These are phyloP conservation scores for Diachasma alloeum DNA, from an alignment of 1,140 invertebrate species.

Conservation along the genomic window DNA sequence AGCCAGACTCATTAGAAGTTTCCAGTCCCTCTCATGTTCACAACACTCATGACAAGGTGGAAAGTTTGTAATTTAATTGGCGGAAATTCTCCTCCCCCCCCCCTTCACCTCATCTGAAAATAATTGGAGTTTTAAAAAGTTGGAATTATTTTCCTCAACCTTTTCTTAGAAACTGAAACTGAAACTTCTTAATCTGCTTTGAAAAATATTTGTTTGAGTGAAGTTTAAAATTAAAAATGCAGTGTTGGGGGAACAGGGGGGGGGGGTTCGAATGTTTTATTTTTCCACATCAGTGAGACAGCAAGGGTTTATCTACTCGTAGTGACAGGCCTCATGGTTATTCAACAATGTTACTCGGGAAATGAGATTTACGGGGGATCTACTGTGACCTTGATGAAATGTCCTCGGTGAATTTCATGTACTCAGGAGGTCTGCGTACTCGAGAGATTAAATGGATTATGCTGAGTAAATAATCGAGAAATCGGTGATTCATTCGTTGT, in stretches of 20 bases:
- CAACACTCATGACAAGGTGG: too few relatives aligned
- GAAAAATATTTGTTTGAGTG: not conserved
- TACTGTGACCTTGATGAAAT: not conserved
- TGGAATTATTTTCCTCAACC: not conserved
- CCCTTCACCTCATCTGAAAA: too few relatives aligned
- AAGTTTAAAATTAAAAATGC: not conserved
- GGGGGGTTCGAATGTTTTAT: not conserved
- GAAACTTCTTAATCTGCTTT: not conserved
- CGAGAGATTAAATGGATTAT: not conserved
- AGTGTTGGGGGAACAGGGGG: not conserved
- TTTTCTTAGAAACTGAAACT: not conserved
- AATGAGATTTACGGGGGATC: not conserved
- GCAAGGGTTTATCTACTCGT: not conserved
- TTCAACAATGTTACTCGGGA: not conserved
- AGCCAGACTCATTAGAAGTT: too few relatives aligned
- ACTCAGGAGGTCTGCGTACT: not conserved
- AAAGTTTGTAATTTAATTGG: too few relatives aligned
- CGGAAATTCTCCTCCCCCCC: too few relatives aligned
- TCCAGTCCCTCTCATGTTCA: too few relatives aligned
- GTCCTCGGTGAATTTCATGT: not conserved
- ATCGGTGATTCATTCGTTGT: too few relatives aligned
- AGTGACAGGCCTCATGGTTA: not conserved
- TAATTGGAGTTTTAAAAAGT: too few relatives aligned
- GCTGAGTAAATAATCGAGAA: not conserved
- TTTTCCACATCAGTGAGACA: not conserved